Conservation (phyloP, 2,888 invertebrate species). For the Diadegma fenestrale region DNA sequence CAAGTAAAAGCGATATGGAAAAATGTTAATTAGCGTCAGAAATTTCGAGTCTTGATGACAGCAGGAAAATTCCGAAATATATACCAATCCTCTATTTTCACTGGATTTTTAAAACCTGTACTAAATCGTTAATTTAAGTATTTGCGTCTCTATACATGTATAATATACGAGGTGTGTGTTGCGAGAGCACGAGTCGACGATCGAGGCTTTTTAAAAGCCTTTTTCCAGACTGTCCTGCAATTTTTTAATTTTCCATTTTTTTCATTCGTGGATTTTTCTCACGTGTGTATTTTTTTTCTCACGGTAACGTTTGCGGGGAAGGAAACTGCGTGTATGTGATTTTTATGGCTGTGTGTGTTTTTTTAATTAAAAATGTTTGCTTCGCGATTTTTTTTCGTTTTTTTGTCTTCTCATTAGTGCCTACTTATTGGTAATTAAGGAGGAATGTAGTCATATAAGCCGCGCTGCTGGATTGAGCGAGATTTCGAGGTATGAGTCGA, state of each 20-base stretch:
- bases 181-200: slow-evolving; percentile 1
- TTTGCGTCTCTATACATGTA: slow-evolving; percentile 40
- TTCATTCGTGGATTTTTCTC: slow-evolving; percentile 27
- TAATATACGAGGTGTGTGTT: slow-evolving; percentile 36
- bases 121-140: slow-evolving; percentile 51
- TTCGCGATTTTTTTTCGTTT: slow-evolving; percentile 40
- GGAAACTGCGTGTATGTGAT: background rate
- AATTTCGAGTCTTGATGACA: background rate
- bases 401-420: slow-evolving; percentile 76
- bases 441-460: slow-evolving; percentile 82
- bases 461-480: slow-evolving; percentile 76
- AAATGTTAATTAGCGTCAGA: background rate
- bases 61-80: background rate
- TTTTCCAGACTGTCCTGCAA: slow-evolving; percentile 5
- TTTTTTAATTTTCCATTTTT: slow-evolving; percentile 35
- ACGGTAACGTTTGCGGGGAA: background rate
- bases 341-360: background rate
- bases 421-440: slow-evolving; percentile 82
- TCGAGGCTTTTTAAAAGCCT: background rate
- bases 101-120: slow-evolving; percentile 19
- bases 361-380: slow-evolving; percentile 1
- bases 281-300: background rate
- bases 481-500: slow-evolving; percentile 64
- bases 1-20: background rate
- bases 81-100: slow-evolving; percentile 28